A percentile compares a stretch with the other conserved stretches of the same genome.
Evolutionary conservation across 2,797 vertebrate species (phyloP).

Genomic region (Melanotaenia pygmaea): DNA sequence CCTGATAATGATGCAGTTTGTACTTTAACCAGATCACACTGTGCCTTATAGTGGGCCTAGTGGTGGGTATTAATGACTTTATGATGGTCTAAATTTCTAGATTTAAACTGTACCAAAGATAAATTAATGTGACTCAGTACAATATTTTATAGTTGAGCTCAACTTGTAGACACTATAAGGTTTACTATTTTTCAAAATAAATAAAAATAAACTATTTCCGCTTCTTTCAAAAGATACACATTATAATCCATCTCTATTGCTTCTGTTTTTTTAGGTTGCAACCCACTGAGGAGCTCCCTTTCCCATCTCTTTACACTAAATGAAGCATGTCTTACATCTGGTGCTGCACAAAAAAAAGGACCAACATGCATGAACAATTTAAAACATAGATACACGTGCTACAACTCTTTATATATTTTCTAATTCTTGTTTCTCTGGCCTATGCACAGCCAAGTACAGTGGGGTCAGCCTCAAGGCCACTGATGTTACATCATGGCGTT

Average conservation of each 20-base stretch:
- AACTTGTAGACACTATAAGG: neutral
- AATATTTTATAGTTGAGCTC: neutral
- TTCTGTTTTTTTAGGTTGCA: slow-evolving; percentile 86
- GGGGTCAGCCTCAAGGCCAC: neutral
- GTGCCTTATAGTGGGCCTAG: too few relatives aligned
- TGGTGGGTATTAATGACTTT: neutral
- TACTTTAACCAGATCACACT: neutral
- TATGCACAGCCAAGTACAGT: neutral
- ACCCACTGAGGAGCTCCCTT: slow-evolving; percentile 90
- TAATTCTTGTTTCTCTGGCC: slow-evolving; percentile 3
- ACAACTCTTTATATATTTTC: neutral
- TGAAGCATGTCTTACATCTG: slow-evolving; percentile 29
- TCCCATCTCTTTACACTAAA: slow-evolving; percentile 84
- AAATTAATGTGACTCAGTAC: neutral
- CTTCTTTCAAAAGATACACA: neutral
- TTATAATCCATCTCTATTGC: neutral
- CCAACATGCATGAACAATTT: slow-evolving; percentile 21
- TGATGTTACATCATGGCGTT: neutral
- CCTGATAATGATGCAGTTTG: neutral
- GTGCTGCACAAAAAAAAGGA: slow-evolving; percentile 7
- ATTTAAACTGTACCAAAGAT: neutral
- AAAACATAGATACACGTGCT: neutral
- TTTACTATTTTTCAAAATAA: neutral
- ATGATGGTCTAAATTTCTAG: neutral
- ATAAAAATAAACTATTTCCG: neutral